phyloP scores from a whole-genome alignment of 2,113 vertebrate species.

The Chelonoidis abingdonii region DNA sequence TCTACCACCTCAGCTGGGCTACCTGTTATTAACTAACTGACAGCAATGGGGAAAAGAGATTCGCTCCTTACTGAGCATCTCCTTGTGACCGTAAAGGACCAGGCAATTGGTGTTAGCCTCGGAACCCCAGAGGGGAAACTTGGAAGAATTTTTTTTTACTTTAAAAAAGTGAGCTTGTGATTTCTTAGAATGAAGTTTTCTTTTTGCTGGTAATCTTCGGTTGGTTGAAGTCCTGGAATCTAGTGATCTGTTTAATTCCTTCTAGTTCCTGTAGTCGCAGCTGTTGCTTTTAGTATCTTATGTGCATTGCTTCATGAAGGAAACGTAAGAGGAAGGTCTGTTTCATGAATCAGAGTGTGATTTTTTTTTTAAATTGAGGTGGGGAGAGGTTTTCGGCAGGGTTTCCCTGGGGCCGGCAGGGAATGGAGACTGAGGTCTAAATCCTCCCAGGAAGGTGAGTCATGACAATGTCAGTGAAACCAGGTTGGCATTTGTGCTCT shows the following conservation, averaged over 20 bases:
- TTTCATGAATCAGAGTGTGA: constrained; percentile 60
- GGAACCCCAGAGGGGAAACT: constrained; percentile 42
- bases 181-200: not conserved
- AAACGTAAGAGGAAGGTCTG: not conserved
- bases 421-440: not conserved
- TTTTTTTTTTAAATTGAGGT: not conserved
- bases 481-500: not conserved
- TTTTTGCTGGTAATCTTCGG: not conserved
- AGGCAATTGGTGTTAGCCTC: constrained; percentile 22
- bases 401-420: not conserved
- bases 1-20: constrained; percentile 77
- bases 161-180: constrained; percentile 72
- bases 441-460: not conserved
- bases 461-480: not conserved
- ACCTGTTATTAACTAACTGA: constrained; percentile 88
- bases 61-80: constrained; percentile 89
- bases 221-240: constrained; percentile 2
- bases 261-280: constrained; percentile 5
- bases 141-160: not conserved
- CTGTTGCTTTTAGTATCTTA: not conserved
- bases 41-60: constrained; percentile 89
- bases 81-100: constrained; percentile 52
- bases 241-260: not conserved
- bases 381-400: not conserved
- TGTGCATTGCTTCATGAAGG: constrained; percentile 65